These are phyloP conservation scores for Crocidura indochinensis DNA, from an alignment of 2,797 vertebrate genomes.

Conservation along the genomic window DNA sequence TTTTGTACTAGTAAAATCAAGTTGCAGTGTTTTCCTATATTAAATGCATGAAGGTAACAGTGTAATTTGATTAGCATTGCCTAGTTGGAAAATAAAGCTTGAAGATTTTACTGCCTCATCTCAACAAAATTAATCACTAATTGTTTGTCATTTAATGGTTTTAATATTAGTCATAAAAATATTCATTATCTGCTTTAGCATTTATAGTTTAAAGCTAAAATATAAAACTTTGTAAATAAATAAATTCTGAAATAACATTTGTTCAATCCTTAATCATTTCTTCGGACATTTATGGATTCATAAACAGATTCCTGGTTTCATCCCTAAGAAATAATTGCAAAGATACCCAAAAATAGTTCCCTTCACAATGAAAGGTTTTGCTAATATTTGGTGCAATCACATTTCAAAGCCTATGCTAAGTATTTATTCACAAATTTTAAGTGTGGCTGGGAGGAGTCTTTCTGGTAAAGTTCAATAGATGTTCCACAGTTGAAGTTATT, in stretches of 20 bases:
- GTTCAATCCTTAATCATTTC: constrained; percentile 1
- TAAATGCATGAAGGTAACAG: neutral
- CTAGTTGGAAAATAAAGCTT: neutral
- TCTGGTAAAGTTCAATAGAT: neutral
- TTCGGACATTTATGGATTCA: neutral
- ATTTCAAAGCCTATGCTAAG: constrained; percentile 51
- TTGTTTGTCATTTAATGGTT: neutral
- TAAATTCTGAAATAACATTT: constrained; percentile 16
- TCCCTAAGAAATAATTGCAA: neutral
- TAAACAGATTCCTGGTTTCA: constrained; percentile 25
- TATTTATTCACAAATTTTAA: constrained; percentile 9
- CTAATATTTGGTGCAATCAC: neutral
- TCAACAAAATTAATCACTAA: constrained; percentile 36
- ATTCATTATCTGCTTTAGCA: neutral
- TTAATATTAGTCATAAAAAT: constrained; percentile 30
- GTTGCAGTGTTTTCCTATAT: neutral
- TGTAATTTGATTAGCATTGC: neutral
- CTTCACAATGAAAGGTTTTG: neutral
- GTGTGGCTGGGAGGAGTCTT: neutral
- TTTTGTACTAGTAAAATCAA: neutral
- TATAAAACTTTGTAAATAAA: neutral
- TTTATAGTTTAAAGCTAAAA: constrained; percentile 1
- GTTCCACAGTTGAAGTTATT: constrained; percentile 26
- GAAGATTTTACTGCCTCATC: neutral
- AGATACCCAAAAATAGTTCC: neutral